Percentiles rank a stretch among this genome's conserved stretches.
These are phyloP conservation scores for Apotomis betuletana DNA, from an alignment of 2,888 invertebrate genomes.

Conservation along the genomic window DNA sequence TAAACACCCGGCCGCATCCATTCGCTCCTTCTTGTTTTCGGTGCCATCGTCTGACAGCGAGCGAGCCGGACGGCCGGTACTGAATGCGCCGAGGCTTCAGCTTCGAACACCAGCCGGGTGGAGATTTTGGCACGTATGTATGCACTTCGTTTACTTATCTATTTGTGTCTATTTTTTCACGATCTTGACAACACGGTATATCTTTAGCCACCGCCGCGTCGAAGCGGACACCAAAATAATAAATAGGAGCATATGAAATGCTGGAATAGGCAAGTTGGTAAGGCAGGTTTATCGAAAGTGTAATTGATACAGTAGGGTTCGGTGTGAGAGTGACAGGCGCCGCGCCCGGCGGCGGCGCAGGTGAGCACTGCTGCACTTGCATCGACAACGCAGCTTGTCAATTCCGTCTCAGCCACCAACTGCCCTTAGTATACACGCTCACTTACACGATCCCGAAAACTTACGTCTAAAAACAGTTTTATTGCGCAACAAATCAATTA, in stretches of 20 bases:
- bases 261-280: background rate
- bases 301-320: constrained; percentile 6
- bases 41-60: constrained; percentile 61
- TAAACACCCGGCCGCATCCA: constrained; percentile 78
- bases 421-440: background rate
- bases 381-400: constrained; percentile 14
- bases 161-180: constrained; percentile 24
- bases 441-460: background rate
- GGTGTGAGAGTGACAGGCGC: constrained; percentile 10
- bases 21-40: constrained; percentile 71
- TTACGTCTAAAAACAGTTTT: background rate
- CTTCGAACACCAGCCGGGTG: constrained; percentile 58
- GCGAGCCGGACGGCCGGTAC: constrained; percentile 60
- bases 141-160: constrained; percentile 18
- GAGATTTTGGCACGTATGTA: constrained; percentile 61
- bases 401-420: background rate
- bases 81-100: constrained; percentile 56
- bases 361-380: constrained; percentile 22
- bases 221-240: background rate
- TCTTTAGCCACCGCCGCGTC: constrained; percentile 1
- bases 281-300: constrained; percentile 6
- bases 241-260: background rate
- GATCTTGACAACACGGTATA: background rate
- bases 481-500: constrained; percentile 18
- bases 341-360: constrained; percentile 21